These are phyloP conservation scores for Falco columbarius DNA, from an alignment of 2,797 vertebrate species.

Conservation along the genomic window DNA sequence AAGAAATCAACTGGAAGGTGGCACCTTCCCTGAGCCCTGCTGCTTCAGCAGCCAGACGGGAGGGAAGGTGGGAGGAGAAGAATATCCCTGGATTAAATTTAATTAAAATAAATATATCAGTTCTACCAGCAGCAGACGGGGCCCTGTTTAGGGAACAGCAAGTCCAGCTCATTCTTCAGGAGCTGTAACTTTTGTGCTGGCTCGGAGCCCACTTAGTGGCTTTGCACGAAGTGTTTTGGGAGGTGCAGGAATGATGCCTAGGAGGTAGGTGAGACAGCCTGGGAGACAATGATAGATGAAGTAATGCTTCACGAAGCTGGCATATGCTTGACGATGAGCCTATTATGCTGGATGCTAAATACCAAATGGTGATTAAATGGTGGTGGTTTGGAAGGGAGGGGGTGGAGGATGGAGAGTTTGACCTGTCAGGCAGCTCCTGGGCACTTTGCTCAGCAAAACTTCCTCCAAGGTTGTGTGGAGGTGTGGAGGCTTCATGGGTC, in stretches of 20 bases:
- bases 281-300: slow-evolving; percentile 53
- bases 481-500: rapidly evolving
- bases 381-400: not conserved
- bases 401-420: not conserved
- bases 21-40: slow-evolving; percentile 16
- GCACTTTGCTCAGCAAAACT: not conserved
- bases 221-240: not conserved
- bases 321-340: not conserved
- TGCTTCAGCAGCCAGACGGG: not conserved
- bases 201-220: not conserved
- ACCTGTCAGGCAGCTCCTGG: not conserved
- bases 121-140: not conserved
- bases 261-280: slow-evolving; percentile 24
- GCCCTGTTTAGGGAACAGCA: not conserved
- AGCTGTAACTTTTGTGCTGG: not conserved
- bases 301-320: not conserved
- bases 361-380: not conserved
- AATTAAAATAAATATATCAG: slow-evolving; percentile 61
- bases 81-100: not conserved
- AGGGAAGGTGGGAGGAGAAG: not conserved
- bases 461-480: not conserved
- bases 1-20: slow-evolving; percentile 58
- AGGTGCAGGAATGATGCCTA: not conserved
- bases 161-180: not conserved
- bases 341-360: not conserved